Conservation (phyloP, 53 echinoderm and acorn worm species). For the Zoroaster sp. region DNA sequence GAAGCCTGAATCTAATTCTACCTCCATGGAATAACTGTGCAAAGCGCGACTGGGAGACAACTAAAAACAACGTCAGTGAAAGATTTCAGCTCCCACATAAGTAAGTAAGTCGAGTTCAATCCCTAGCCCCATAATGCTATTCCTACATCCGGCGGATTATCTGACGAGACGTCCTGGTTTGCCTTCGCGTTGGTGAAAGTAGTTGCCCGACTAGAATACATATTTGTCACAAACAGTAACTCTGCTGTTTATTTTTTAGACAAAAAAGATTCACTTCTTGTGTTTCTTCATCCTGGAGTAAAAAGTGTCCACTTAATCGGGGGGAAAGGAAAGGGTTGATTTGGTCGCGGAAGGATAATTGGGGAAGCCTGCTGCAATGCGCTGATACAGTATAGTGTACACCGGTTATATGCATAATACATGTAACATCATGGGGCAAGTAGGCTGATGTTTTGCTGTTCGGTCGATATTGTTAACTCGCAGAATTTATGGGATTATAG, state of each 20-base stretch:
- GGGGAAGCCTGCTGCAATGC: background rate
- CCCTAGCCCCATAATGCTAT: conserved; percentile 33
- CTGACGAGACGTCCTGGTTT: no score
- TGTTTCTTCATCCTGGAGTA: background rate
- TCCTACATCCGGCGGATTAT: conserved; percentile 38
- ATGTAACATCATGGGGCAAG: conserved; percentile 5
- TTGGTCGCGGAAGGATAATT: conserved; percentile 43
- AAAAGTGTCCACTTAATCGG: background rate
- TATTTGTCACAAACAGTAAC: background rate
- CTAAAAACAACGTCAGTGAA: no score
- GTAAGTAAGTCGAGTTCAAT: no score
- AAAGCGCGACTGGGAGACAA: no score
- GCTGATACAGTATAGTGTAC: background rate
- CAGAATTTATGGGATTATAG: conserved; percentile 45
- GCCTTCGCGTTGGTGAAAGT: conserved; percentile 30
- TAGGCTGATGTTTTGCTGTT: conserved; percentile 41
- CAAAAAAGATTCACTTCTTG: background rate
- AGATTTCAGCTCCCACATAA: no score
- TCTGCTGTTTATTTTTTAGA: background rate
- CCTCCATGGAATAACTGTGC: no score
- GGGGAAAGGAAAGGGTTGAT: background rate
- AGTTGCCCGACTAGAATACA: background rate
- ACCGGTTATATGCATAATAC: background rate
- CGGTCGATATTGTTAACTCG: conserved; percentile 39
- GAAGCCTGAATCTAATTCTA: no score